These are phyloP conservation scores for Standfussiana lucernea DNA, from an alignment of 2,888 invertebrate genomes.

Conservation along the genomic window DNA sequence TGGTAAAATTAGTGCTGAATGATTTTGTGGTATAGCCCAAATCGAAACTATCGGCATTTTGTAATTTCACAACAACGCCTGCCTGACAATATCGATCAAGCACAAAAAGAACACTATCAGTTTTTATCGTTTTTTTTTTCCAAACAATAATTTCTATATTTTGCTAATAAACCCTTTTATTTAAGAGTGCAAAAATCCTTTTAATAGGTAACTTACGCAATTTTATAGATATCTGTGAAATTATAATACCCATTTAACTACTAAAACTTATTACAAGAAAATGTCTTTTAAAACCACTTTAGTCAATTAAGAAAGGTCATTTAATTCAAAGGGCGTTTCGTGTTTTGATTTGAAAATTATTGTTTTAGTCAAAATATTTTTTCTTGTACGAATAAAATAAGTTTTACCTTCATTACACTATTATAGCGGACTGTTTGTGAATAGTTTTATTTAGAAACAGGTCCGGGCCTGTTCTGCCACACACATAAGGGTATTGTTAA, in stretches of 20 bases:
- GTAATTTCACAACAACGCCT: neutral
- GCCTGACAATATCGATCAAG: too few species aligned
- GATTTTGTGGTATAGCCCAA: too few species aligned
- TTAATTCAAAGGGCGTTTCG: conserved; percentile 24
- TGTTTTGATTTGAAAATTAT: neutral
- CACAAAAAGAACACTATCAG: neutral
- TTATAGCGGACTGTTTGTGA: too few species aligned
- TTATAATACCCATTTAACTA: conserved; percentile 4
- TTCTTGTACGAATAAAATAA: neutral
- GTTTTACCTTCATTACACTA: too few species aligned
- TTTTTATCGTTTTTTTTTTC: neutral
- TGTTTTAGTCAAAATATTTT: neutral
- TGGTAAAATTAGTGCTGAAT: too few species aligned
- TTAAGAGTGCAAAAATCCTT: neutral
- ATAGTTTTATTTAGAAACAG: too few species aligned
- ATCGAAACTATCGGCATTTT: neutral
- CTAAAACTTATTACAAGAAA: conserved; percentile 18
- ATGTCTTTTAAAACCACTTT: conserved; percentile 14
- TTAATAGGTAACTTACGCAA: neutral
- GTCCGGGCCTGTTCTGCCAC: too few species aligned
- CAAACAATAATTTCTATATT: neutral
- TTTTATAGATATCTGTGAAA: too few species aligned
- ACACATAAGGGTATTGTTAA: too few species aligned
- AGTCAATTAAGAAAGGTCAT: conserved; percentile 5
- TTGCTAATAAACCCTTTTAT: neutral